Evolutionary conservation across 2,888 invertebrate species (phyloP).

Genomic region (Macrostomum cliftonense): DNA sequence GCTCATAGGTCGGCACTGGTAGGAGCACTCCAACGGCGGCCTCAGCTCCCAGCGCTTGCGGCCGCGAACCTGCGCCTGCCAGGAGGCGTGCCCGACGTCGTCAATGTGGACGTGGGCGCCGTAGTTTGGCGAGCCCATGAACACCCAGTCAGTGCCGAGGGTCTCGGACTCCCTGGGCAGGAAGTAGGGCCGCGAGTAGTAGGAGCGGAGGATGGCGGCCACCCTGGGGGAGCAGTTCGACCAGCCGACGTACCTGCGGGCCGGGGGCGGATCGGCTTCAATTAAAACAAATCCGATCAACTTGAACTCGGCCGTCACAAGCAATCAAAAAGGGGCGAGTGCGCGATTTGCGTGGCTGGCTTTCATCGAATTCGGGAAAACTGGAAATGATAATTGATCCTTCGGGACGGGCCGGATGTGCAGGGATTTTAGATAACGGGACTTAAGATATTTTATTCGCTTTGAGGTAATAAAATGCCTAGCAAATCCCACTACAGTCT

Average conservation of each 20-base stretch:
- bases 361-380: no score
- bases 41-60: constrained; percentile 69
- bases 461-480: no score
- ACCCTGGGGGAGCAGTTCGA: constrained; percentile 75
- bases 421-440: no score
- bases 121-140: constrained; percentile 80
- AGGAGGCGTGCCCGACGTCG: constrained; percentile 74
- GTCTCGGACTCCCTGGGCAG: constrained; percentile 65
- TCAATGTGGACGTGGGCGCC: constrained; percentile 93
- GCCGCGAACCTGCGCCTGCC: constrained; percentile 85
- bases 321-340: no score
- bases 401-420: no score
- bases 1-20: constrained; percentile 51
- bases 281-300: no score
- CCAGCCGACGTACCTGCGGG: constrained; percentile 39
- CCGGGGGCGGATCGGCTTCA: no score
- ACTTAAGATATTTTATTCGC: no score
- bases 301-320: no score
- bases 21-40: constrained; percentile 77
- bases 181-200: constrained; percentile 60
- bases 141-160: constrained; percentile 79
- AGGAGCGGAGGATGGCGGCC: constrained; percentile 54
- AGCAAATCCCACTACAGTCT: no score
- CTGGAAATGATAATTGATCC: no score
- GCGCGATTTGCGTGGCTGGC: no score